phyloP scores from a whole-genome alignment of 2,888 invertebrate species.

The Noctua janthina region DNA sequence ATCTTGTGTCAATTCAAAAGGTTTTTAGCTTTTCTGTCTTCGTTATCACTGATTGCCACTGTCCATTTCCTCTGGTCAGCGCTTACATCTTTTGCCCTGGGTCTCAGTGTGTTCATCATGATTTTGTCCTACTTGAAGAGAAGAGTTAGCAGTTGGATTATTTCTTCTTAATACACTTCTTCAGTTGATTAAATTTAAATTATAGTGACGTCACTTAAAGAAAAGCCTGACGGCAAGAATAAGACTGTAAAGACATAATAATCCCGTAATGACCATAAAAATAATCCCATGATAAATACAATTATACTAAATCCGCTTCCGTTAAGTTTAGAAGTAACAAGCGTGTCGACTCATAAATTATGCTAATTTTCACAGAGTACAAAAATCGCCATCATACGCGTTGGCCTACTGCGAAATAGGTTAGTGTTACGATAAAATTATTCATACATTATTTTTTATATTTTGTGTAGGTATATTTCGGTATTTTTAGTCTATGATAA shows the following conservation, averaged over 20 bases:
- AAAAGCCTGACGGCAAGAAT: not conserved
- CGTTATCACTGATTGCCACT: not conserved
- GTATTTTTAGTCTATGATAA: conserved; percentile 28
- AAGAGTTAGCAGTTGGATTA: not conserved
- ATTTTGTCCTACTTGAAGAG: not conserved
- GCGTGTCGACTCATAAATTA: conserved; percentile 44
- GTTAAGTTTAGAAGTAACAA: conserved; percentile 35
- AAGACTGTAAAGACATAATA: not conserved
- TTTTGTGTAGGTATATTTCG: not conserved
- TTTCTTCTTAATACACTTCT: not conserved
- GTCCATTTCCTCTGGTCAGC: not conserved
- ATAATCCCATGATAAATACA: conserved; percentile 37
- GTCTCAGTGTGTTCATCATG: not conserved
- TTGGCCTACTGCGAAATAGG: conserved; percentile 39
- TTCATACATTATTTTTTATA: conserved; percentile 8
- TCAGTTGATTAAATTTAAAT: not conserved
- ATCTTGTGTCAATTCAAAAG: not conserved
- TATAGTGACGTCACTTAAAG: not conserved
- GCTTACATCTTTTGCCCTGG: not conserved
- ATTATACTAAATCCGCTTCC: conserved; percentile 39
- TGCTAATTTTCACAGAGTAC: conserved; percentile 40
- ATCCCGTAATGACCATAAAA: conserved; percentile 21
- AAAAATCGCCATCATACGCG: conserved; percentile 18
- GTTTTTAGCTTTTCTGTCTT: not conserved
- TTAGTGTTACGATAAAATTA: conserved; percentile 34